Evolutionary conservation across 1,140 invertebrate species (phyloP), one percentile per base, ranked within the genome.

Genomic region (Orchesella cincta): DNA sequence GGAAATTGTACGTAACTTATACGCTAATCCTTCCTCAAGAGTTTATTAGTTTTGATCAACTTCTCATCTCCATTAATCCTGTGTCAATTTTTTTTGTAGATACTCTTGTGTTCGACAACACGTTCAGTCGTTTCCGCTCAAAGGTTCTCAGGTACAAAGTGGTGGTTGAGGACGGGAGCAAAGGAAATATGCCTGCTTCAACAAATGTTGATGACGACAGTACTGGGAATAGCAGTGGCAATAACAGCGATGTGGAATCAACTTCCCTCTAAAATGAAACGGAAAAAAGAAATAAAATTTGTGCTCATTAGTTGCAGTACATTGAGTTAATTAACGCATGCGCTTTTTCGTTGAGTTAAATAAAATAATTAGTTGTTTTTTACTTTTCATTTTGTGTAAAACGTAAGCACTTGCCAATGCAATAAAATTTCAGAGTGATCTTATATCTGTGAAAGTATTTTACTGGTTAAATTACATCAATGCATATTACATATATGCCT

Each of bases 61-160:
- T 46, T 12, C 20, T 46, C 8, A 12, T 46, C 8, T 46, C 8
- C 39, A 46, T 46, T 8, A 46, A 12, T 8, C 39, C 8, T 46
- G 39, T 46, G 20, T 71, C 23, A 28, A 26, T 26, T 64, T 64
- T 34, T 34, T 73, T 20, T 28, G 29, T 46, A 73, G 71, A 73
- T 23, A 51, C 39, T 8, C 71, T 73, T 16, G 26, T 73, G 2
- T 73, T 73, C 46, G 71, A 73, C 71, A 73, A 73, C 35, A 39
- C 71, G 1, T 73, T 39, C 71, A 73, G 71, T 26, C 34, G 71
- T 5, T 73, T 36, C 35, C 71, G 71, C 16, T 73, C 71, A 12
- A 73, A 73, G 36, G 36, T 73, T 3, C 18, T 73, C 8, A 34
- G 39, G 2, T 73, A 73, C 26, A 36, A 51, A 73, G 29, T 14